phyloP scores from a whole-genome alignment of 2,888 invertebrate species.

The Cheiracanthium punctorium region DNA sequence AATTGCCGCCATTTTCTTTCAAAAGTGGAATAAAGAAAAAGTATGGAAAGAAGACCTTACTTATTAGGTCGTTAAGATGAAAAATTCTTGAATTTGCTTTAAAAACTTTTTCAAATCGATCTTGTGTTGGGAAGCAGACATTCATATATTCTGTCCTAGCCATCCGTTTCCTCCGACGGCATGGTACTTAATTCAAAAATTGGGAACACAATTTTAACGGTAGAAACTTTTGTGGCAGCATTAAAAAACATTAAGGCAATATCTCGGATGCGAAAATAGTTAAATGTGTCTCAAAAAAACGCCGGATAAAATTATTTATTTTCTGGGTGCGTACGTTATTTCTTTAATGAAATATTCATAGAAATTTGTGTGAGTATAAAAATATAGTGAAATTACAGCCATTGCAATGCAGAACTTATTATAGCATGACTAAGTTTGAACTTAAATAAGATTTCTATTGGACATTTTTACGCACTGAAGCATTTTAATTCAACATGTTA shows the following conservation, averaged over 20 bases:
- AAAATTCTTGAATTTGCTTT: constrained; percentile 36
- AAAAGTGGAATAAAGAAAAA: not conserved
- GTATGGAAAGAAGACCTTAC: not conserved
- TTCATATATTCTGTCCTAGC: constrained; percentile 41
- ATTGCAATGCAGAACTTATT: too few species aligned
- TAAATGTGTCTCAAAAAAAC: not conserved
- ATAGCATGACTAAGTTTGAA: too few species aligned
- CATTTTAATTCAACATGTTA: too few species aligned
- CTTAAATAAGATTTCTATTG: too few species aligned
- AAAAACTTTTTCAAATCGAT: constrained; percentile 43
- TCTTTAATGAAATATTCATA: too few species aligned
- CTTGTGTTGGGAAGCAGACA: constrained; percentile 25
- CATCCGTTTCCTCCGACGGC: constrained; percentile 18
- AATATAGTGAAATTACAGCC: too few species aligned
- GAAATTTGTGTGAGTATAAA: too few species aligned
- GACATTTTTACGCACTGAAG: too few species aligned
- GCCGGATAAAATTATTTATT: too few species aligned
- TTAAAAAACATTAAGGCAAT: constrained; percentile 39
- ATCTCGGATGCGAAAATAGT: not conserved
- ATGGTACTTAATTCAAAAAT: constrained; percentile 30
- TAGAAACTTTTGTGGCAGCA: constrained; percentile 23
- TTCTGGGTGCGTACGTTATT: too few species aligned
- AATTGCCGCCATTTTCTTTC: not conserved
- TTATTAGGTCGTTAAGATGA: not conserved
- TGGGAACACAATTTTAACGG: constrained; percentile 21